A percentile compares a stretch with the other conserved stretches of the same genome.
Conservation (phyloP, 2,888 invertebrate species). For the Malachius bipustulatus region DNA sequence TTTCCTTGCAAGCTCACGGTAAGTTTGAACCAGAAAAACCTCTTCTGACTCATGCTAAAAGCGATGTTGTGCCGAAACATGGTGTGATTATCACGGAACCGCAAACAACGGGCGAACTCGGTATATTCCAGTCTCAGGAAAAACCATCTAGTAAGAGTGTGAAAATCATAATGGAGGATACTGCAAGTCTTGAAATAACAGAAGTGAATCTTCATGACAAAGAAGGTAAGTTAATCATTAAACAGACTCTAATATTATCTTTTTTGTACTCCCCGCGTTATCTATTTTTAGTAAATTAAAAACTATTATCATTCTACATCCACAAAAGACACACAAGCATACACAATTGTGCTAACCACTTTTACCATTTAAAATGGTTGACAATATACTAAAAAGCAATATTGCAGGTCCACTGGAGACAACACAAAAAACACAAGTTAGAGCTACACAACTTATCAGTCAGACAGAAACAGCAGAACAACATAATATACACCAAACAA, state of each 20-base stretch:
- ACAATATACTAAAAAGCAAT: conserved; percentile 12
- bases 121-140: conserved; percentile 35
- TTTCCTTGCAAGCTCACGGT: not conserved
- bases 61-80: conserved; percentile 33
- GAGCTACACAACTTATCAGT: conserved; percentile 30
- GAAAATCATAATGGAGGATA: conserved; percentile 31
- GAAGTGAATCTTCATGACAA: conserved; percentile 39
- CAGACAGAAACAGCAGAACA: conserved; percentile 31
- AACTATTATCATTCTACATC: too few relatives aligned
- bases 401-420: conserved; percentile 36
- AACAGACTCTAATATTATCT: too few relatives aligned
- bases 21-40: conserved; percentile 20
- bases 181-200: conserved; percentile 36
- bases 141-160: conserved; percentile 38
- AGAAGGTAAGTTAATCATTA: conserved; percentile 37
- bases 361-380: not conserved
- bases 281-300: too few relatives aligned
- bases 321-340: not conserved
- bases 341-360: not conserved
- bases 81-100: conserved; percentile 41
- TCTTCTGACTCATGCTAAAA: conserved; percentile 7
- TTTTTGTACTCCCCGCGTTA: too few relatives aligned
- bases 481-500: too few relatives aligned
- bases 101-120: conserved; percentile 38
- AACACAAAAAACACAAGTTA: conserved; percentile 35